phyloP scores from a whole-genome alignment of 1,140 invertebrate species.

The Drosophila saltans region DNA sequence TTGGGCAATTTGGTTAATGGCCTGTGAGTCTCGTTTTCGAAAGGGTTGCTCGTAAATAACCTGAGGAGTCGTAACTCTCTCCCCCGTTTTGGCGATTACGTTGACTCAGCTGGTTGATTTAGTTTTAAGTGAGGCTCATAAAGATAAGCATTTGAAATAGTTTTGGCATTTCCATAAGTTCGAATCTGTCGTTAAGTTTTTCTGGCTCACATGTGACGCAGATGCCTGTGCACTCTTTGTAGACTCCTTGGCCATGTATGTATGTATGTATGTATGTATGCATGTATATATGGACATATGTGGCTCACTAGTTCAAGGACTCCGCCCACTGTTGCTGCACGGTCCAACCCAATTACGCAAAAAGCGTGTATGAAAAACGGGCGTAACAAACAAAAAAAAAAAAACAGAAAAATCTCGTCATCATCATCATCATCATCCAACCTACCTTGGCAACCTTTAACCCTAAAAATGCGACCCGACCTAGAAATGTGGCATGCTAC shows the following conservation, averaged over 20 bases:
- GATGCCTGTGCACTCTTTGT: slow-evolving; percentile 29
- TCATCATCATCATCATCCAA: slow-evolving; percentile 36
- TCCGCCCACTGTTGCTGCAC: slow-evolving; percentile 25
- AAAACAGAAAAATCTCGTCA: slow-evolving; percentile 17
- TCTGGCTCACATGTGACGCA: slow-evolving; percentile 57
- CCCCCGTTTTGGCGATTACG: slow-evolving; percentile 26
- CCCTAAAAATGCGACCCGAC: slow-evolving; percentile 64
- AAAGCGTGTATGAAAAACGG: slow-evolving; percentile 31
- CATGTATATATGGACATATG: slow-evolving; percentile 12
- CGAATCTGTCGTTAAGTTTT: slow-evolving; percentile 1
- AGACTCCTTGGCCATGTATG: background rate
- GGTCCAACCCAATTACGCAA: slow-evolving; percentile 76
- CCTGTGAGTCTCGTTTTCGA: slow-evolving; percentile 41
- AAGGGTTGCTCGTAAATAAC: slow-evolving; percentile 74
- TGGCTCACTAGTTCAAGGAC: slow-evolving; percentile 74
- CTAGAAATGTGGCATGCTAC: slow-evolving; percentile 59
- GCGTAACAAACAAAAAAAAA: slow-evolving; percentile 18
- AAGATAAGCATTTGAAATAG: slow-evolving; percentile 26
- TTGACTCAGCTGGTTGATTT: slow-evolving; percentile 50
- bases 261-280: too few relatives aligned
- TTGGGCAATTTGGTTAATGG: slow-evolving; percentile 79
- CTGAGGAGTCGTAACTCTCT: slow-evolving; percentile 11
- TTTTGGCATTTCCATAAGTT: background rate
- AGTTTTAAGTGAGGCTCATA: slow-evolving; percentile 21
- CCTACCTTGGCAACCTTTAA: slow-evolving; percentile 66